Evolutionary conservation across 1,140 invertebrate genomes (phyloP), one percentile per base, ranked within the genome.

Genomic region (Papilio aristodemus): DNA sequence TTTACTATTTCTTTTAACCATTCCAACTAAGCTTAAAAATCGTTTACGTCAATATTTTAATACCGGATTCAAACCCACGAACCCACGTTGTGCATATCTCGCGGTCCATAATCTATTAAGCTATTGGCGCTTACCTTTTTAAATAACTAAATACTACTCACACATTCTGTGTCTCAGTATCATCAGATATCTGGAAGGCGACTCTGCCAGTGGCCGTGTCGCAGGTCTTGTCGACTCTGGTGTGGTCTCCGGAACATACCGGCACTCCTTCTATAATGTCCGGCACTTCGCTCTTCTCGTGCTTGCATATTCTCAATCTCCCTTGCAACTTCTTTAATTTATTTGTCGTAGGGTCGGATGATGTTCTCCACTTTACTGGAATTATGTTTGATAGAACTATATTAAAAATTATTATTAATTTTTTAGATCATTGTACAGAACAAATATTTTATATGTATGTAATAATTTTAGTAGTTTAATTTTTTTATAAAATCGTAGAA

Each of bases 261-360:
- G 91, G 91, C 6, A 92, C 91, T 8, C 90, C 91, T 69, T 92
- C 91, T 36, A 92, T 92, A 8, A 92, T 92, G 58, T 92, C 91
- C 10, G 91, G 91, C 25, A 92, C 91, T 75, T 92, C 91, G 27
- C 76, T 92, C 72, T 92, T 92, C 64, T 92, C 91, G 58, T 91
- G 75, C 67, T 89, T 86, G 69, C 88, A 90, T 63, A 83, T 81
- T 8, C 84, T 81, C 25, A 89, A 75, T 43, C 90, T 81, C 5
- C 84, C 79, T 67, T 90, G 89, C 0, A 86, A 72, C 43, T 90
- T 88, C 67, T 86, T 90, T 13, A 81, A 67, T 73, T 91, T 91
- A 71, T 90, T 89, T 14, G 83, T 86, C 9, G 87, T 81, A 3
- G 91, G 84, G 77, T 92, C 91, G 68, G 90, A 89, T 68, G 83